Base-by-base conservation (phyloP, 2,888 invertebrate species). In the Xiphydria camelus region DNA sequence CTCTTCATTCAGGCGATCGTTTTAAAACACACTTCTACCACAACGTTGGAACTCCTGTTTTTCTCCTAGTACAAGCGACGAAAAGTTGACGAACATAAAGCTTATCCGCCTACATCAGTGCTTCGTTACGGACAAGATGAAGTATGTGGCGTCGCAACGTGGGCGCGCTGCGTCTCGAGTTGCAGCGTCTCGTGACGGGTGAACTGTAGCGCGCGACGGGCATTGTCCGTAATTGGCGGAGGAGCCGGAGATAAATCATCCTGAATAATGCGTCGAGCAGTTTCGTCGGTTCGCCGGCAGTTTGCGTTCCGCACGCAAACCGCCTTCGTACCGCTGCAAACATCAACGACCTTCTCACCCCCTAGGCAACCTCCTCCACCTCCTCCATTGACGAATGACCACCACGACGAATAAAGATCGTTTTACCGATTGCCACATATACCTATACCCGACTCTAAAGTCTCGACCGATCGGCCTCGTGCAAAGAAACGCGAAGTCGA, bases 241-340 rank as follows among this genome's bases (percentile, higher is more conserved):
- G 48, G 46, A 39, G 41, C 41, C 45, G 41, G 41, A 55, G 48
- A 57, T 59, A 55, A 59, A 60, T 60, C 60, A 57, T 55, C 54
- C 49, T 57, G 53, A 60, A 57, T 59, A 59, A 55, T 51, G 55
- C 55, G 49, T 51, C 48, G 53, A 55, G 51, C 44, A 45, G 34
- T 50, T 49, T 51, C 46, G 18, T 34, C 15, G 17, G 34, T 34
- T 18, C 17, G 34, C 17, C 34, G 44, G 44, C 35, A 45, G 49
- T 40, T 57, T 41, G 59, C 57, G 57, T 56, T 57, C 48, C 45
- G 45, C 59, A 59, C 57, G 60, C 59, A 47, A 59, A 38, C 19
- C 10, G 9, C 17, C 34, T 10, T n/a, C 9, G 15, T 10, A 32
- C 12, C n/a, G 14, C 10, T 9, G 9, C 34, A 9, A 9, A 17